Conservation (phyloP, 2,113 vertebrate genomes). For the Junco hyemalis region DNA sequence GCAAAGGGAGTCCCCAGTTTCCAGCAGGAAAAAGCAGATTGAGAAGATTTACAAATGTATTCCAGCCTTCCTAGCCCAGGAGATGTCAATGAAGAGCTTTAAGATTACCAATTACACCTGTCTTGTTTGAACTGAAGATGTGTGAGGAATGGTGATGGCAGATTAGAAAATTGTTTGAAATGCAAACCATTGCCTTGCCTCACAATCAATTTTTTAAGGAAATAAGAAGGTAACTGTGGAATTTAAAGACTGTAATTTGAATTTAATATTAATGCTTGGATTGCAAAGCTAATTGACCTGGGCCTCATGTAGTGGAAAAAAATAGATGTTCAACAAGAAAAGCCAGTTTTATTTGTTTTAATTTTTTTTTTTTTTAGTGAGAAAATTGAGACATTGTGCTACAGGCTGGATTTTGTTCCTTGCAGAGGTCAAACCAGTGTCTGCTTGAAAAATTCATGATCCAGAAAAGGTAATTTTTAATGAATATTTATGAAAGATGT, state of each 20-base stretch:
- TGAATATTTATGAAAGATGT: slow-evolving; percentile 82
- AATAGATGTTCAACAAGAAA: slow-evolving; percentile 63
- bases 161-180: slow-evolving; percentile 68
- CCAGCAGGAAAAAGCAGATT: not conserved
- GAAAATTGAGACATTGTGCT: slow-evolving; percentile 62
- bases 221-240: slow-evolving; percentile 49
- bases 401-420: slow-evolving; percentile 65
- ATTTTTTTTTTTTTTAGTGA: not conserved
- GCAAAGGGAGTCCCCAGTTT: not conserved
- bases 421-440: slow-evolving; percentile 77
- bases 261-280: slow-evolving; percentile 68
- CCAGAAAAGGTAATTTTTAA: slow-evolving; percentile 84
- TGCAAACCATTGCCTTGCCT: slow-evolving; percentile 52
- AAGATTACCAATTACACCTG: not conserved
- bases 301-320: slow-evolving; percentile 51
- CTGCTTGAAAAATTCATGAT: slow-evolving; percentile 83
- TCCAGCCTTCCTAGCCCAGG: not conserved
- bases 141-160: not conserved
- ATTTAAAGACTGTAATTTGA: slow-evolving; percentile 68
- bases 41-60: not conserved
- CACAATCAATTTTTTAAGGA: slow-evolving; percentile 67
- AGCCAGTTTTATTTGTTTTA: not conserved
- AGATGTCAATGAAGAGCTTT: not conserved
- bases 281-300: slow-evolving; percentile 61
- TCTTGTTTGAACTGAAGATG: not conserved